Evolutionary conservation across 2,113 vertebrate genomes (phyloP), one percentile per base, ranked within the genome.

Genomic region (Sylvietta virens): DNA sequence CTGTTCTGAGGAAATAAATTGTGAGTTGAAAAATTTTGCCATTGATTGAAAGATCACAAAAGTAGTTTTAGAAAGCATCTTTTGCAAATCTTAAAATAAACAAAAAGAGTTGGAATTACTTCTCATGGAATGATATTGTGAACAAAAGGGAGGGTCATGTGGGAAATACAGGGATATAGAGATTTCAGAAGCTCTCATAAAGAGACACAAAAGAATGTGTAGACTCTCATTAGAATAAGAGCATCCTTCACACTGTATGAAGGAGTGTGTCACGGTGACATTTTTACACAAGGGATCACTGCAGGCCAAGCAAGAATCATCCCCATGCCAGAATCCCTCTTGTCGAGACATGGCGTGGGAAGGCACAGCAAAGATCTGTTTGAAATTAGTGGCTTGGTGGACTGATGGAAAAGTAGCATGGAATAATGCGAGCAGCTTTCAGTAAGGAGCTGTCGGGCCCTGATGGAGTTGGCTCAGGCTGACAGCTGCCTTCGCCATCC

Each of bases 261-360:
- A 30, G n/a, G 13, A 60, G 8, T 53, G 40, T 45, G 69, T 4
- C 0, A 0, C 11, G 23, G 23, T 48, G 18, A 53, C 11, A 45
- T 44, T 90, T 88, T 61, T 82, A 17, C 28, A 5, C 37, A 50
- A 48, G 15, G 11, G 7, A 13, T 65, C 12, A 26, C 26, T 2
- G 1, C 2, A 3, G 40, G 56, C n/a, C 18, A 61, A 40, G 15
- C 7, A 50, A 31, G 31, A 16, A 50, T 61, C 30, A 23, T 26
- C 4, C 9, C 15, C 20, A 11, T 7, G 3, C 15, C 4, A 16
- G 47, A 73, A 73, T 70, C 13, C 13, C 28, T 65, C 17, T 51
- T 60, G 45, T 7, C n/a, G 71, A 77, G 42, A 23, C 27, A 28
- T 30, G 10, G 6, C 39, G 39, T 30, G n/a, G 31, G 67, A 77